Evolutionary conservation across 2,888 invertebrate species (phyloP), one percentile per base, ranked within the genome.

Genomic region (Cistogaster globosa): DNA sequence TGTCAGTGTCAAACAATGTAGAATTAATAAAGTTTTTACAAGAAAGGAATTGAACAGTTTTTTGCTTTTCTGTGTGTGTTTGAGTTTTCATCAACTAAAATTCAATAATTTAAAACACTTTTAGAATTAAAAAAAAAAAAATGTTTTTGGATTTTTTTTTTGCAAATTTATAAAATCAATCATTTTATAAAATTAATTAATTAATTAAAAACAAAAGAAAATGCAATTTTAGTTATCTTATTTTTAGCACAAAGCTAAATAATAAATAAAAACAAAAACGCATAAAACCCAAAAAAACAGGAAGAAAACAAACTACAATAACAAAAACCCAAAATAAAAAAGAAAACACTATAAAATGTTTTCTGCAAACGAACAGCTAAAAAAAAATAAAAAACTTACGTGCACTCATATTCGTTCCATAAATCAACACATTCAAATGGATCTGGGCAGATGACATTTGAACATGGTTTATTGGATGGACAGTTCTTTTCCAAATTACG

Each of bases 401-500:
- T 98, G 97, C 99, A 99, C 92, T 98, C 98, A 91, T 98, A 98
- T 93, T 97, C 97, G 93, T 99, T 99, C 99, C 99, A 99, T 16
- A 99, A 95, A 93, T 98, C 98, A 87, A 97, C 97, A 93, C 98
- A 99, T 90, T 97, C 97, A 92, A 98, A 98, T 14, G 97, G 98
- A 90, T 97, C 97, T 0, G 97, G 96, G 91, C 98, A 99, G 90
- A 97, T 97, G 53, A 98, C 97, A 92, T 97, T 97, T 88, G 97
- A 97, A 91, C 98, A 99, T 2, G 98, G 98, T 91, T 98, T 97
- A 90, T 98, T 97, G 4, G 98, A 98, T 16, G 97, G 97, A 92
- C 99, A 99, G 91, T 97, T 97, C 87, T 96, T 96, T 90, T 97
- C 97, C 78, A 98, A 94, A 92, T 98, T 98, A 87, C 97, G 94